Conservation (phyloP, 1,140 invertebrate genomes). For the Megathymus violae region DNA sequence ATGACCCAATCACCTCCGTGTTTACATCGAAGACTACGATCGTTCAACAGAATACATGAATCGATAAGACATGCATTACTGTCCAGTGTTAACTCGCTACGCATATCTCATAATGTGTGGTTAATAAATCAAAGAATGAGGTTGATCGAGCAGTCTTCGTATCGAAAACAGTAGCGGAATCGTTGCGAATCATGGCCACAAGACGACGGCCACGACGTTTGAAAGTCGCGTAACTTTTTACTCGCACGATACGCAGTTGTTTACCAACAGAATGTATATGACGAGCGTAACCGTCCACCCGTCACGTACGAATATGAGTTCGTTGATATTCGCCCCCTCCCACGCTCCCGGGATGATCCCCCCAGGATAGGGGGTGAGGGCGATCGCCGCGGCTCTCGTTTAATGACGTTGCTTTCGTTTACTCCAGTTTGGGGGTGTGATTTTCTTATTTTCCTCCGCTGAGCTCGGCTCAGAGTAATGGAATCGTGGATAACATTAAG, state of each 20-base stretch:
- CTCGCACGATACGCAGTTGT: slow-evolving; percentile 64
- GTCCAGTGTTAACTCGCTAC: too few relatives aligned
- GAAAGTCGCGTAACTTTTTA: slow-evolving; percentile 21
- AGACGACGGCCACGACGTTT: slow-evolving; percentile 1
- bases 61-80: too few relatives aligned
- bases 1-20: neutral
- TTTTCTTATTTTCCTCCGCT: slow-evolving; percentile 30
- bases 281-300: slow-evolving; percentile 55
- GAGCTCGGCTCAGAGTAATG: slow-evolving; percentile 1
- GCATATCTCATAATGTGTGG: too few relatives aligned
- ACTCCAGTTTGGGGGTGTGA: slow-evolving; percentile 53
- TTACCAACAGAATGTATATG: slow-evolving; percentile 75
- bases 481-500: slow-evolving; percentile 19
- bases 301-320: slow-evolving; percentile 71
- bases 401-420: slow-evolving; percentile 72
- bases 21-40: too few relatives aligned
- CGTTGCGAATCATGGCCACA: neutral
- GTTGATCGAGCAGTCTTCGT: too few relatives aligned
- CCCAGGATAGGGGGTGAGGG: slow-evolving; percentile 56
- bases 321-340: slow-evolving; percentile 67
- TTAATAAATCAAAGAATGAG: too few relatives aligned
- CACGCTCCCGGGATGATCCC: slow-evolving; percentile 50
- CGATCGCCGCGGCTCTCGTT: slow-evolving; percentile 52
- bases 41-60: too few relatives aligned
- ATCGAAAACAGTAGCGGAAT: too few relatives aligned